Evolutionary conservation across 2,797 vertebrate genomes (phyloP).

Genomic region (Paedocypris micromegethes): DNA sequence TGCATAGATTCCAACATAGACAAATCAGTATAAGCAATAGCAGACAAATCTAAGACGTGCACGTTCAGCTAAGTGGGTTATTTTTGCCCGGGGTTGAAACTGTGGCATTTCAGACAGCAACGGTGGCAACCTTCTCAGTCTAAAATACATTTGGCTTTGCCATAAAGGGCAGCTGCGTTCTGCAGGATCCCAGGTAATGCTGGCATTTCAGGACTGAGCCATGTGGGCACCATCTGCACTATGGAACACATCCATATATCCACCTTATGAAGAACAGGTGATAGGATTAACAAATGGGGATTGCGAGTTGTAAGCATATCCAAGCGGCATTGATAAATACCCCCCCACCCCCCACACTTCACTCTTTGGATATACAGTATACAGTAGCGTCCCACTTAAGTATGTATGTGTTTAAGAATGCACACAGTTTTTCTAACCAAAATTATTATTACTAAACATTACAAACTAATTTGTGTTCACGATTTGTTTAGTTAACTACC

Average conservation of each 20-base stretch:
- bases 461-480: too few species aligned
- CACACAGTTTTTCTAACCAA: too few species aligned
- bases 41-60: neutral
- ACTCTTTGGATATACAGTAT: too few species aligned
- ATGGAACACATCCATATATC: conserved; percentile 26
- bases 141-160: conserved; percentile 58
- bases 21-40: conserved; percentile 18
- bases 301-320: conserved; percentile 17
- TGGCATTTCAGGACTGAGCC: conserved; percentile 47
- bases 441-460: too few species aligned
- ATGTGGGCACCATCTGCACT: conserved; percentile 46
- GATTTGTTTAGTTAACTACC: too few species aligned
- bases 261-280: conserved; percentile 39
- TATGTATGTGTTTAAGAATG: too few species aligned
- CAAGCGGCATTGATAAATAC: conserved; percentile 11
- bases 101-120: conserved; percentile 11
- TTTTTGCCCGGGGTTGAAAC: conserved; percentile 22
- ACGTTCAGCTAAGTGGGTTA: neutral
- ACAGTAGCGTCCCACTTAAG: too few species aligned
- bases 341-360: too few species aligned
- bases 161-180: conserved; percentile 60
- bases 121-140: conserved; percentile 39
- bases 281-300: conserved; percentile 29
- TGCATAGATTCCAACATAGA: too few species aligned
- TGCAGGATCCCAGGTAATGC: conserved; percentile 54